Conservation (phyloP, 2,888 invertebrate species). For the Dasypogon diadema region DNA sequence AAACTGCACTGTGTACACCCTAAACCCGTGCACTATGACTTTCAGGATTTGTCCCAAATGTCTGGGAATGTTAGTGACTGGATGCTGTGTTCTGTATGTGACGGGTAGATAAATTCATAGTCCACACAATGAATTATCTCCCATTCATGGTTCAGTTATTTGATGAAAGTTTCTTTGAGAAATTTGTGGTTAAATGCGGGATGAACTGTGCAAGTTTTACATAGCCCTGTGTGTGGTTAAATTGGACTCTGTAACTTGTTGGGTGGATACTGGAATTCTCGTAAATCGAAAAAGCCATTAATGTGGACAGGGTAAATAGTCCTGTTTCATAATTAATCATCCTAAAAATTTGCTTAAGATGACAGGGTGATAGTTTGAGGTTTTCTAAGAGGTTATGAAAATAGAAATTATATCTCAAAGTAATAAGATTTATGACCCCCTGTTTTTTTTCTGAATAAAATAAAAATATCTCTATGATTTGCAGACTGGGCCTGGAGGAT, state of each 20-base stretch:
- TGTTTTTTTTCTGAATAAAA: too few species aligned
- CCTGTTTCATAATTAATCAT: conserved; percentile 24
- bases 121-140: background rate
- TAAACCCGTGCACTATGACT: too few species aligned
- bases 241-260: conserved; percentile 20
- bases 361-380: background rate
- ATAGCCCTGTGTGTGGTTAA: background rate
- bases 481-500: too few species aligned
- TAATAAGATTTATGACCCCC: too few species aligned
- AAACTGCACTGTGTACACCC: too few species aligned
- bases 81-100: too few species aligned
- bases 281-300: conserved; percentile 37
- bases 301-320: conserved; percentile 28
- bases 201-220: background rate
- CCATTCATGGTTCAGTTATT: conserved; percentile 27
- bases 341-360: conserved; percentile 17
- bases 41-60: too few species aligned
- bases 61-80: too few species aligned
- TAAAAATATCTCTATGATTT: too few species aligned
- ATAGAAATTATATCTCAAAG: too few species aligned
- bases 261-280: conserved; percentile 5
- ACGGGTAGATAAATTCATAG: too few species aligned
- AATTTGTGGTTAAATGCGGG: conserved; percentile 21
- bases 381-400: too few species aligned
- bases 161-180: conserved; percentile 28